Evolutionary conservation across 2,888 invertebrate genomes (phyloP).

Genomic region (Vesta saturnalis): DNA sequence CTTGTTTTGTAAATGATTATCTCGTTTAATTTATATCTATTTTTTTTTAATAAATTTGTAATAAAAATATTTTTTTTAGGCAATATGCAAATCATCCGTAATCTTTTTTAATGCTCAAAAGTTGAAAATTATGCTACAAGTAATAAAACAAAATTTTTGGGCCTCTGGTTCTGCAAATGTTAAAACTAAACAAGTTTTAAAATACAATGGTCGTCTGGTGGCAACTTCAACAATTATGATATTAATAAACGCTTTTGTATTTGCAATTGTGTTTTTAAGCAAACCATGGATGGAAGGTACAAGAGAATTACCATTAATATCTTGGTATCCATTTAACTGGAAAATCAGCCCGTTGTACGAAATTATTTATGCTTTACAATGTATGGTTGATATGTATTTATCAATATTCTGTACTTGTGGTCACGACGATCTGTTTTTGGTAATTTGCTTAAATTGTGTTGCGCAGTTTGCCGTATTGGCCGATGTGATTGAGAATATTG

Average conservation of each 20-base stretch:
- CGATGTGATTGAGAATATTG: conserved; percentile 26
- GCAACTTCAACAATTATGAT: conserved; percentile 18
- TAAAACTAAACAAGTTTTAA: background rate
- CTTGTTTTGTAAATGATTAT: no score
- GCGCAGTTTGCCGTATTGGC: conserved; percentile 40
- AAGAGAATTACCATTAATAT: conserved; percentile 34
- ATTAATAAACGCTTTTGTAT: conserved; percentile 29
- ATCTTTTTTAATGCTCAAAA: conserved; percentile 2
- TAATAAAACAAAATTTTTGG: background rate
- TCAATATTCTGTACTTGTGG: conserved; percentile 36
- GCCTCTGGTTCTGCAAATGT: background rate
- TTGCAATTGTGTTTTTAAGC: conserved; percentile 32
- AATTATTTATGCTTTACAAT: conserved; percentile 38
- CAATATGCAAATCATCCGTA: conserved; percentile 7
- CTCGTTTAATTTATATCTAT: no score
- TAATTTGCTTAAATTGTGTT: conserved; percentile 36
- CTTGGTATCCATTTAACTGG: conserved; percentile 41
- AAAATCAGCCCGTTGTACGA: conserved; percentile 35
- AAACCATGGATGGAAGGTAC: conserved; percentile 33
- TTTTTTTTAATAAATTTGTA: no score
- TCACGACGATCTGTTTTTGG: conserved; percentile 40
- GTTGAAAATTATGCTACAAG: background rate
- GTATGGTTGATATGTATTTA: conserved; percentile 29
- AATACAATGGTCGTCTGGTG: background rate
- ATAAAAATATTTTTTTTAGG: conserved; percentile 5